Evolutionary conservation across 2,797 vertebrate species (phyloP).

Genomic region (Nannoperca obscura): DNA sequence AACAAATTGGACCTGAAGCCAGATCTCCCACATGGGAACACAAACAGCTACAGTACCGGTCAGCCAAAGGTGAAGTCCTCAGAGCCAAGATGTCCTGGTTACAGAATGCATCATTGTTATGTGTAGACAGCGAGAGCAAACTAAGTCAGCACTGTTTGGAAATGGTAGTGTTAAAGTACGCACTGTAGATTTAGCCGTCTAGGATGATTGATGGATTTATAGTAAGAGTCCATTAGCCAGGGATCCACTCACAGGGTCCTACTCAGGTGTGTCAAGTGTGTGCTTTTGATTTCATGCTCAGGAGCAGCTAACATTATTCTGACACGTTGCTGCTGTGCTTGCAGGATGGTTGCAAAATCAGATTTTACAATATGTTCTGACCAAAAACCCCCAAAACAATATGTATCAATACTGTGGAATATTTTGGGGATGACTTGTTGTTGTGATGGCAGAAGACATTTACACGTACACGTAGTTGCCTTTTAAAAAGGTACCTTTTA

Average conservation of each 20-base stretch:
- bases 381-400: not conserved
- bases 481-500: not conserved
- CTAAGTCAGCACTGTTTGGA: constrained; percentile 6
- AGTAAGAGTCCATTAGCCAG: not conserved
- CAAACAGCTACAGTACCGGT: constrained; percentile 35
- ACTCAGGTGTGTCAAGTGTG: constrained; percentile 2
- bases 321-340: not conserved
- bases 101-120: constrained; percentile 2
- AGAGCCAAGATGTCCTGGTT: constrained; percentile 22
- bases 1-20: constrained; percentile 23
- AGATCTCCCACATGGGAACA: constrained; percentile 42
- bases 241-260: not conserved
- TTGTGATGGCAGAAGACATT: not conserved
- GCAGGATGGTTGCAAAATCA: not conserved
- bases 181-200: not conserved
- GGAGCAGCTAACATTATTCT: constrained; percentile 1
- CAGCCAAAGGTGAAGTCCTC: constrained; percentile 62
- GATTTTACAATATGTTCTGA: not conserved
- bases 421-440: not conserved
- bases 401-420: not conserved
- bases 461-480: too few species aligned
- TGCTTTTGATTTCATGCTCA: constrained; percentile 20
- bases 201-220: constrained; percentile 26
- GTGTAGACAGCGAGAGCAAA: constrained; percentile 2
- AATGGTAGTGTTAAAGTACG: not conserved